Percentiles rank a stretch among this genome's conserved stretches.
phyloP scores from a whole-genome alignment of 2,113 vertebrate genomes.

The Ceyx cyanopectus region DNA sequence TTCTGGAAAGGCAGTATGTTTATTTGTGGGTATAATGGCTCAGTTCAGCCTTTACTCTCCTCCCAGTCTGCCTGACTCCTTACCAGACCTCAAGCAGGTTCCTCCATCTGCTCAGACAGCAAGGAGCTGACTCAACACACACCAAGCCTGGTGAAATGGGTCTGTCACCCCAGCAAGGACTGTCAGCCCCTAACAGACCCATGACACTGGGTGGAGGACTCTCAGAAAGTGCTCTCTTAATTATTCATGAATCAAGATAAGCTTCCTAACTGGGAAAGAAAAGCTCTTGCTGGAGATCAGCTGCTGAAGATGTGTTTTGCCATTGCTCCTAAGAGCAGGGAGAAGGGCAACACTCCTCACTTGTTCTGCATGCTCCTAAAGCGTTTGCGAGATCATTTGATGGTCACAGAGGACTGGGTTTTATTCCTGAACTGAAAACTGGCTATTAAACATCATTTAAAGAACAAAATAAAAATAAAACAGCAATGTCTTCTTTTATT shows the following conservation, averaged over 20 bases:
- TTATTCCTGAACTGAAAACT: slow-evolving; percentile 53
- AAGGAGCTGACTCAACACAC: not conserved
- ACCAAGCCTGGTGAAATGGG: accelerated
- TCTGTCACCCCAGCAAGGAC: not conserved
- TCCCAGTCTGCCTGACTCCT: not conserved
- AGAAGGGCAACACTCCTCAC: not conserved
- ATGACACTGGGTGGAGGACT: accelerated
- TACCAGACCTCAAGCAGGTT: accelerated
- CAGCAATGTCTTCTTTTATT: slow-evolving; percentile 61
- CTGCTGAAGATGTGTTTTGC: not conserved
- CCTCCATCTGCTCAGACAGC: not conserved
- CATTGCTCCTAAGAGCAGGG: not conserved
- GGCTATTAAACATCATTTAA: slow-evolving; percentile 65
- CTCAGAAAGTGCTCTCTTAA: not conserved
- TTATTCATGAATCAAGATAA: not conserved
- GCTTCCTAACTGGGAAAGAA: not conserved
- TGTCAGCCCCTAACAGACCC: not conserved
- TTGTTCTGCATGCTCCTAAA: not conserved
- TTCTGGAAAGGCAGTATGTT: not conserved
- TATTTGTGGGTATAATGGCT: not conserved
- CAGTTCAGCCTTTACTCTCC: not conserved
- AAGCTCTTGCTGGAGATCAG: not conserved
- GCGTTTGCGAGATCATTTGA: not conserved
- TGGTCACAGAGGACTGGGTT: slow-evolving; percentile 59
- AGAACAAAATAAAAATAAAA: slow-evolving; percentile 70